Evolutionary conservation across 2,797 vertebrate species (phyloP).

Genomic region (Parauchenoglanis punctatus): DNA sequence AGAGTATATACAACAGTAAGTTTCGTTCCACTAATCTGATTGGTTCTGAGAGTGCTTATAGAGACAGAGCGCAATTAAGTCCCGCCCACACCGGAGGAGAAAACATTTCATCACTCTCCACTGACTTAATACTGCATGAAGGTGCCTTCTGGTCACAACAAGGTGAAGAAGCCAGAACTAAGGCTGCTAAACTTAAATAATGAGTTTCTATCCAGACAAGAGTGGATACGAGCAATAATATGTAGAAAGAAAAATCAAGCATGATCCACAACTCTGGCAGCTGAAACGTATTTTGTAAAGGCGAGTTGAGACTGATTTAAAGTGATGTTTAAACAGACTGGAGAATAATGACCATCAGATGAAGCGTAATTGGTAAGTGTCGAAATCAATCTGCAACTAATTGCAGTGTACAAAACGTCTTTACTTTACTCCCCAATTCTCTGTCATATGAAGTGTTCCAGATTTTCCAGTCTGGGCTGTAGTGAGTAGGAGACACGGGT

Average conservation of each 20-base stretch:
- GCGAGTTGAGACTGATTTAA: background rate
- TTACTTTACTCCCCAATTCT: background rate
- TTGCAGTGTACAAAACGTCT: background rate
- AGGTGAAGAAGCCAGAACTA: too few species aligned
- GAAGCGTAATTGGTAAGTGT: background rate
- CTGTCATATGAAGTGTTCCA: background rate
- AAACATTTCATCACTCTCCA: too few species aligned
- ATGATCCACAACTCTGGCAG: background rate
- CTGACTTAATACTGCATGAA: too few species aligned
- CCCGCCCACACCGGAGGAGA: too few species aligned
- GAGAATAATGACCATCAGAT: background rate
- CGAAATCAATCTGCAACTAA: slow-evolving; percentile 5
- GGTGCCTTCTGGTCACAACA: too few species aligned
- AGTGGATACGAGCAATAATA: too few species aligned
- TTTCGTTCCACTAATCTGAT: background rate
- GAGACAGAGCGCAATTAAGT: too few species aligned
- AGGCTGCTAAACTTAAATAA: too few species aligned
- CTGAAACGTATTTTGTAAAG: background rate
- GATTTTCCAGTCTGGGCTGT: background rate
- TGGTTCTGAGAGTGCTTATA: background rate
- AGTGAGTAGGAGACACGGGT: background rate
- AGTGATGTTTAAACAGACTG: background rate
- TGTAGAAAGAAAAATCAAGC: background rate
- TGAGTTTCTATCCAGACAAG: too few species aligned
- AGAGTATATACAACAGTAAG: too few species aligned